Base-by-base conservation (phyloP, 2,113 vertebrate species). In the Dicerorhinus sumatrensis region DNA sequence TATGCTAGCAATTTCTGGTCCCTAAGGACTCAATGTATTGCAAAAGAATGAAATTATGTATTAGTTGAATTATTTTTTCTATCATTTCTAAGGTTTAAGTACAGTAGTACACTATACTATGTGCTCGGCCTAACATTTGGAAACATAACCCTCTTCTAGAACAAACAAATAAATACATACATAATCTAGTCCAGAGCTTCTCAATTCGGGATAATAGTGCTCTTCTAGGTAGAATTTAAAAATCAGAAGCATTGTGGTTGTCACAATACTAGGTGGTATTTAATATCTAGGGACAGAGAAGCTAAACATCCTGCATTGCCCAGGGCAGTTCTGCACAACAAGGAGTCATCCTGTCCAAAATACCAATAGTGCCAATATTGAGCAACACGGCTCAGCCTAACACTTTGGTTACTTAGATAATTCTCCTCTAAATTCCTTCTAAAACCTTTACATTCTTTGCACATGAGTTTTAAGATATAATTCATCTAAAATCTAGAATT, bases 121-220 rank as follows among this genome's bases (percentile, higher is more conserved):
- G 23, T 63, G 13, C 3, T 95, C 31, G 79, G 18, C 0, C 29
- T 96, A 72, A 33, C 21, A 67, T 81, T 39, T 67, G 8, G 76
- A 60, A 80, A 63, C 18, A 86, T 63, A 9, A 2, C 5, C 33
- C 27, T 89, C n/a, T 79, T 83, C 17, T 70, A 84, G 79, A 94
- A 88, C 10, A 91, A 94, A 94, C 4, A 89, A 92, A 95, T 25
- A 62, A 36, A 95, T 20, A 62, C 33, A 58, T 91, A 25, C 3
- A 29, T 17, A 20, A 6, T 75, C 29, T 89, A 73, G 20, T 46
- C 3, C 29, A 94, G 69, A 67, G 18, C 6, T 51, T 42, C 8
- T 56, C n/a, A 63, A 18, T 31, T 46, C 13, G 6, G 8, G 48
- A 5, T 62, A 70, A 70, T 2, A 42, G 33, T 69, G 3, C 5